A percentile compares a stretch with the other conserved stretches of the same genome.
phyloP scores from a whole-genome alignment of 2,797 vertebrate species.

The Tokudaia muenninki region DNA sequence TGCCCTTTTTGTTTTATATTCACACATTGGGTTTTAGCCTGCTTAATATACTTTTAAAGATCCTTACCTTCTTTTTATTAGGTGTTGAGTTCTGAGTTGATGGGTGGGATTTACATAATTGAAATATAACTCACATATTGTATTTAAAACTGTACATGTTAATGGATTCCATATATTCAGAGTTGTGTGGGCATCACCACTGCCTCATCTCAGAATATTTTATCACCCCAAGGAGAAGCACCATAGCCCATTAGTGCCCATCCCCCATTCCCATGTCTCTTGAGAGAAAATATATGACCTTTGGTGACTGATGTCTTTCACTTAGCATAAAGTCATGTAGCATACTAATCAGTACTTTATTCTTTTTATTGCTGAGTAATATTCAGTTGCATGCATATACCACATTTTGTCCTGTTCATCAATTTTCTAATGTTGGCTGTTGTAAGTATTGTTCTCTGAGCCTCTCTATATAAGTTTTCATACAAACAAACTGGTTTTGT shows the following conservation, averaged over 20 bases:
- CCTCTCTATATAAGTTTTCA: background rate
- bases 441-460: conserved; percentile 36
- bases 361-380: conserved; percentile 29
- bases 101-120: conserved; percentile 50
- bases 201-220: background rate
- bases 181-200: background rate
- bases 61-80: conserved; percentile 28
- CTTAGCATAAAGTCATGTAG: background rate
- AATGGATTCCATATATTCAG: background rate
- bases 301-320: background rate
- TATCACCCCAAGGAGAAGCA: conserved; percentile 1
- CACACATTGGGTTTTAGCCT: conserved; percentile 60
- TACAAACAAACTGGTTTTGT: background rate
- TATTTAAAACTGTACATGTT: background rate
- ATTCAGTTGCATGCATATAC: conserved; percentile 9
- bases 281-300: conserved; percentile 8
- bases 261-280: background rate
- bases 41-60: conserved; percentile 62
- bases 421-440: conserved; percentile 14
- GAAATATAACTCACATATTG: conserved; percentile 45
- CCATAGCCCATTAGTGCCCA: background rate
- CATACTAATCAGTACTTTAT: conserved; percentile 6
- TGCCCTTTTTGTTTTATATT: conserved; percentile 56
- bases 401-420: conserved; percentile 23
- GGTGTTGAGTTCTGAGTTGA: background rate